phyloP scores from a whole-genome alignment of 2,888 invertebrate species.

The Celastrina argiolus region DNA sequence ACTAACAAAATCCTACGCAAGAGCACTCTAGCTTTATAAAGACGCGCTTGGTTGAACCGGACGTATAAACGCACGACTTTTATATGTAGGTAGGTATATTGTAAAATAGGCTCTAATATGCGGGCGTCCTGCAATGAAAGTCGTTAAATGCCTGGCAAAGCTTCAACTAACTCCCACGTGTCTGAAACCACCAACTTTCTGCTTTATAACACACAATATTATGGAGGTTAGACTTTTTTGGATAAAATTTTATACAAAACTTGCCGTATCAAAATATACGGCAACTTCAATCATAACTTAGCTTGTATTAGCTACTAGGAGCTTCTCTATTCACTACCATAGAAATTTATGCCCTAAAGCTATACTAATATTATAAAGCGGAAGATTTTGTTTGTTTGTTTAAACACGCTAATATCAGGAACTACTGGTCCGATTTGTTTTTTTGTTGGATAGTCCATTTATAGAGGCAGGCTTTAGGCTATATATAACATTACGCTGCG shows the following conservation, averaged over 20 bases:
- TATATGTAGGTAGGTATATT: too few species aligned
- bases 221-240: conserved; percentile 10
- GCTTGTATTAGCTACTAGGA: neutral
- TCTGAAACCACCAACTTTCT: conserved; percentile 15
- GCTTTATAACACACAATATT: conserved; percentile 10
- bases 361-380: too few species aligned
- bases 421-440: too few species aligned
- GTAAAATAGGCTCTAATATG: neutral
- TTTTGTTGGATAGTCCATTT: too few species aligned
- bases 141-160: conserved; percentile 19
- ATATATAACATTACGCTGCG: too few species aligned
- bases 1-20: too few species aligned
- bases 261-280: neutral
- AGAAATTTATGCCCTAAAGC: too few species aligned
- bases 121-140: conserved; percentile 7
- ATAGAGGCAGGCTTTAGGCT: too few species aligned
- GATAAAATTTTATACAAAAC: neutral
- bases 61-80: neutral
- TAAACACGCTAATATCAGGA: too few species aligned
- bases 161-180: conserved; percentile 19
- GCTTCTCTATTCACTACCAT: too few species aligned
- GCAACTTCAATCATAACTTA: conserved; percentile 1
- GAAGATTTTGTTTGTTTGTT: too few species aligned
- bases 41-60: neutral
- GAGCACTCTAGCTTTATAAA: neutral